Conservation (phyloP, 2,888 invertebrate species). For the Stenolophus ochropezus region DNA sequence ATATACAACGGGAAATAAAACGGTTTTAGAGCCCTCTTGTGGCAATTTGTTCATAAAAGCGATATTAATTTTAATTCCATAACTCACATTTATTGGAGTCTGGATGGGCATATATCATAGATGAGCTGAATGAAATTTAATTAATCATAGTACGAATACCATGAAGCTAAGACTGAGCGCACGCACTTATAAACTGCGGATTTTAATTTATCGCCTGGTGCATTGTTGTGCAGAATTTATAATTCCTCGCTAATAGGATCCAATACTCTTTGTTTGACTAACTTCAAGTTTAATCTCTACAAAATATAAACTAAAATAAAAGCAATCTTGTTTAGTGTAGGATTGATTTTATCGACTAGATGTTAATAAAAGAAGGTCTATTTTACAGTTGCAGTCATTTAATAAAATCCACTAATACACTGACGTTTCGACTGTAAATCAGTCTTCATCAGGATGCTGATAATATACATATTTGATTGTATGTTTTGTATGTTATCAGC, state of each 20-base stretch:
- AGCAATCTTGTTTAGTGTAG: too few species aligned
- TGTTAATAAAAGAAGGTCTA: too few species aligned
- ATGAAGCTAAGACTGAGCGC: background rate
- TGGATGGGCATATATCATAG: constrained; percentile 11
- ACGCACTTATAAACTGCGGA: background rate
- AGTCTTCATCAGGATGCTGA: too few species aligned
- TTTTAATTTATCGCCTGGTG: constrained; percentile 9
- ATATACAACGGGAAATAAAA: constrained; percentile 1
- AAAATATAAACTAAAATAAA: too few species aligned
- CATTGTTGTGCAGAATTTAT: background rate
- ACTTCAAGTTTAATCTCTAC: too few species aligned
- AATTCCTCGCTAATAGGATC: background rate
- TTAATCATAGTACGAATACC: constrained; percentile 4
- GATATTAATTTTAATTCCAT: constrained; percentile 27
- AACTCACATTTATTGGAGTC: constrained; percentile 29
- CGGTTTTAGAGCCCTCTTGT: constrained; percentile 1
- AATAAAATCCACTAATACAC: too few species aligned
- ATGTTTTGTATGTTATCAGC: too few species aligned
- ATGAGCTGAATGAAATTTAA: constrained; percentile 28
- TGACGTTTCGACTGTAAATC: too few species aligned
- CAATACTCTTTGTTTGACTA: background rate
- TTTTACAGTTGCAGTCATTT: too few species aligned
- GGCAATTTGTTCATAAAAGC: constrained; percentile 25
- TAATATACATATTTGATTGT: too few species aligned
- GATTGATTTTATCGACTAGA: too few species aligned